Evolutionary conservation across 2,888 invertebrate genomes (phyloP).

Genomic region (Byasa hedistus): DNA sequence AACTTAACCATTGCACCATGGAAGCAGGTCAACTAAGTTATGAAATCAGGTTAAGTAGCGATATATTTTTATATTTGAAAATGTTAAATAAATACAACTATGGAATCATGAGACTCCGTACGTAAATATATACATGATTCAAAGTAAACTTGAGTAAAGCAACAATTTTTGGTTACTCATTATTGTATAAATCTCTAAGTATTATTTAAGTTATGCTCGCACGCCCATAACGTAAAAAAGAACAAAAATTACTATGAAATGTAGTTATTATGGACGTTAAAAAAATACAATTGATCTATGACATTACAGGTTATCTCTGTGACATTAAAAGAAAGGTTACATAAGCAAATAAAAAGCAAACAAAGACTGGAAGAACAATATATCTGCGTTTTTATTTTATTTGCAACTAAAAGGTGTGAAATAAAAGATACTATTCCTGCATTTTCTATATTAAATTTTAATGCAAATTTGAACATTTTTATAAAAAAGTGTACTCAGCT

Average conservation of each 20-base stretch:
- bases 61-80: no score
- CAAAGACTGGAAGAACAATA: neutral
- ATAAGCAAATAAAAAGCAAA: neutral
- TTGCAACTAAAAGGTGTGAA: neutral
- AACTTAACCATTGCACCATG: no score
- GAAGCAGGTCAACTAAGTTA: no score
- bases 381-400: neutral
- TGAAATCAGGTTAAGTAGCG: no score
- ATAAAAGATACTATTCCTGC: neutral
- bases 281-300: constrained; percentile 1
- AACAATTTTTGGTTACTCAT: no score
- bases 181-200: no score
- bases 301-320: neutral
- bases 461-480: neutral
- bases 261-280: neutral
- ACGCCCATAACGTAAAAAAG: neutral
- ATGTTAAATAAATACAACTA: no score
- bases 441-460: neutral
- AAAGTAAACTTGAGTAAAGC: no score
- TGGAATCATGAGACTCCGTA: no score
- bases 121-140: no score
- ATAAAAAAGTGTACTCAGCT: neutral
- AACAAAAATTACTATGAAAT: neutral
- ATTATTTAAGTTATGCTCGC: no score
- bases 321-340: neutral